Evolutionary conservation across 2,888 invertebrate genomes (phyloP), one percentile per base, ranked within the genome.

Genomic region (Mantis religiosa): DNA sequence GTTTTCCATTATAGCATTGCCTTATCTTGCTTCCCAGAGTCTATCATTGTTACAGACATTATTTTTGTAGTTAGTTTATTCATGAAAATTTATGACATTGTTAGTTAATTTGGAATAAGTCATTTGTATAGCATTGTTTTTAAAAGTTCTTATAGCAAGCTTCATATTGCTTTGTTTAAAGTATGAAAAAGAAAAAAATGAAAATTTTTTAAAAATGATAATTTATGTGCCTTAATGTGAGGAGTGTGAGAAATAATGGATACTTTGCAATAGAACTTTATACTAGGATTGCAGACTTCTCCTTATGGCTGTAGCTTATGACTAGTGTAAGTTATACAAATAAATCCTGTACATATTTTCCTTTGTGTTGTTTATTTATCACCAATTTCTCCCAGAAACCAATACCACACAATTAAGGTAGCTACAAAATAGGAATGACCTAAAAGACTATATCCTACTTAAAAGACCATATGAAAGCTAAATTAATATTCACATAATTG

Each of bases 251-350:
- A 88, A 88, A 54, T 84, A 84, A 88, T 30, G 47, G 34, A 84
- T 54, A 30, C 84, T 84, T 41, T 47, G 82, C 85, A 82, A 71
- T 71, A 71, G 54, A 71, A 71, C 71, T 88, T 71, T 83, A n/a
- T 88, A 82, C 81, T 82, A 88, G 85, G 54, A 82, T 87, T 88
- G 88, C 84, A 85, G 47, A 82, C 81, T 82, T 34, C 88, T 82
- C 71, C 84, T 81, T 88, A 81, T 84, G 88, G 85, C 85, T 88
- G 85, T 85, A 85, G 85, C 28, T 81, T 54, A 85, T 81, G 25
- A 88, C 30, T 84, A 88, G 88, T 88, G 88, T 88, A 88, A 85
- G 83, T 81, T 88, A 88, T 88, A 88, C 82, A 82, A 87, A 87
- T 87, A 87, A 87, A 87, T 87, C 87, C 47, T 87, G 87, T 87